Evolutionary conservation across 2,888 invertebrate species (phyloP), one percentile per base, ranked within the genome.

Genomic region (Perdita meconis): DNA sequence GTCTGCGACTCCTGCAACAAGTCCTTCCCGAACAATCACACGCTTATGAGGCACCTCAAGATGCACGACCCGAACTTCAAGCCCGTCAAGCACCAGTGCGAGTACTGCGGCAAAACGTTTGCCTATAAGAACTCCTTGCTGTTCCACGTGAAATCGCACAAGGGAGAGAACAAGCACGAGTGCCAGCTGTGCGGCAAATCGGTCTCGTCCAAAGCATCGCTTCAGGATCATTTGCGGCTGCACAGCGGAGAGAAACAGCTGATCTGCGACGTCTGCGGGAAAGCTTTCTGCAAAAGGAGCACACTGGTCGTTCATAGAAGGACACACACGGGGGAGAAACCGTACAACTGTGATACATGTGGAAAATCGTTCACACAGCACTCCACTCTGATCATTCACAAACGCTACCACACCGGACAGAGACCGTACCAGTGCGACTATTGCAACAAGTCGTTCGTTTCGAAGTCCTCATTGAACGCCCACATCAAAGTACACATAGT

Each of bases 321-420:
- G 26, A 92, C 91, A 1, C 93, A 93, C 72, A 93, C 93, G 1
- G 93, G 93, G 0, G 93, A 93, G 69, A 93, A 92, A 59, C 93
- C 93, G 0, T 93, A 93, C 75, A 89, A 81, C 2, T 93, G 93
- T 77, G 92, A 93, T 6, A 89, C 88, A 0, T 93, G 93, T 75
- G 91, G 89, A 1, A 93, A 93, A 79, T 89, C 90, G 10, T 93
- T 93, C 78, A 91, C 93, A 0, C 93, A 93, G 72, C 89, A 89
- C 24, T 92, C 93, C 4, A 92, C 92, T 0, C 85, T 93, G 6
- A 93, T 93, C 24, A 92, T 93, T 73, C 93, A 93, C 82, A 90
- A 91, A 66, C 88, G 93, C 40, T 92, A 92, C 71, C 93, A 93
- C 81, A 93, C 93, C 0, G 93, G 93, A 0, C 91, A 93, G 53